Evolutionary conservation across 2,113 vertebrate genomes (phyloP).

Genomic region (Thinocorus orbignyianus): DNA sequence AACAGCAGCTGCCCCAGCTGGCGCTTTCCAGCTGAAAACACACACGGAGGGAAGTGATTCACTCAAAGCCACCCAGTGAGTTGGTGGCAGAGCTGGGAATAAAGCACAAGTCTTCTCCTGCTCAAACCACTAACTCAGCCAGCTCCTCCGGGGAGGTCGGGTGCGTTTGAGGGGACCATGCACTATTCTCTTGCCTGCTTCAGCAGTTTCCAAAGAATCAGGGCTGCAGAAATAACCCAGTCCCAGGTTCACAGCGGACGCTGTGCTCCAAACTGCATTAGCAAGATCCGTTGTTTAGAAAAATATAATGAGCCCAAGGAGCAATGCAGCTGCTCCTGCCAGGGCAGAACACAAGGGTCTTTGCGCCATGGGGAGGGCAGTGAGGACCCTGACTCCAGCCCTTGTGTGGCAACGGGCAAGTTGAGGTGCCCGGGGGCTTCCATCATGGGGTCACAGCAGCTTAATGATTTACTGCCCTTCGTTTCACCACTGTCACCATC

Average conservation of each 20-base stretch:
- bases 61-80: neutral
- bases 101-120: conserved; percentile 21
- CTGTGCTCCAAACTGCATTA: neutral
- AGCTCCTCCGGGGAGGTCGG: neutral
- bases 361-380: accelerated
- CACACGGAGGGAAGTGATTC: neutral
- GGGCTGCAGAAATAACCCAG: neutral
- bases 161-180: neutral
- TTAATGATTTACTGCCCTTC: neutral
- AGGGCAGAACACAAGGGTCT: neutral
- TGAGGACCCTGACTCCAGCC: neutral
- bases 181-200: neutral
- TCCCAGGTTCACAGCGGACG: neutral
- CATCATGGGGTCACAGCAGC: neutral
- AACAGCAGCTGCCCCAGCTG: neutral
- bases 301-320: neutral
- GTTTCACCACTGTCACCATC: accelerated
- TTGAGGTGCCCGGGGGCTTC: neutral
- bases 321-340: neutral
- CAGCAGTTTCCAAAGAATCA: neutral
- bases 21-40: neutral
- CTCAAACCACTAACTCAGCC: neutral
- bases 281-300: neutral
- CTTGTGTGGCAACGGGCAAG: accelerated
- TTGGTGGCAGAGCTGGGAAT: conserved; percentile 3